Evolutionary conservation across 2,113 vertebrate species (phyloP).

Genomic region (Corythaixoides concolor): DNA sequence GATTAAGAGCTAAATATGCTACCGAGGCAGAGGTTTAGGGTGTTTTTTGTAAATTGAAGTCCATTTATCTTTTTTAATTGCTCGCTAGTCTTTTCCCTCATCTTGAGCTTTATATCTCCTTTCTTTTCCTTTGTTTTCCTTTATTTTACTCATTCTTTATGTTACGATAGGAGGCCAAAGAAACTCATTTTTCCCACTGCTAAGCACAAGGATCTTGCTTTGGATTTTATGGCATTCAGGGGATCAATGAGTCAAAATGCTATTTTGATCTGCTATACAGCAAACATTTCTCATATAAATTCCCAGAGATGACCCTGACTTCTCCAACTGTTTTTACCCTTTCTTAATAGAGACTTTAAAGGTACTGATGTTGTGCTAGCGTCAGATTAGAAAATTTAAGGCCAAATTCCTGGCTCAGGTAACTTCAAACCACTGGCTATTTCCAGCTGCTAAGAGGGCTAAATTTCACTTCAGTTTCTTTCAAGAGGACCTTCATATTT

Average conservation of each 20-base stretch:
- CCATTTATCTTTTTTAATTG: slow-evolving; percentile 71
- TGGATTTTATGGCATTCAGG: slow-evolving; percentile 27
- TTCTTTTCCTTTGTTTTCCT: slow-evolving; percentile 36
- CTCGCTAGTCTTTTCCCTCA: slow-evolving; percentile 44
- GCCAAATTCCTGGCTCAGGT: slow-evolving; percentile 1
- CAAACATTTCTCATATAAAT: slow-evolving; percentile 48
- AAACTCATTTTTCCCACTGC: slow-evolving; percentile 39
- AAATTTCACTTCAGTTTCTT: not conserved
- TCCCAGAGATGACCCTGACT: slow-evolving; percentile 29
- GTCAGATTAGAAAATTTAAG: slow-evolving; percentile 22
- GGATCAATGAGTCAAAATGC: slow-evolving; percentile 41
- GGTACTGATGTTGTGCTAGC: slow-evolving; percentile 1
- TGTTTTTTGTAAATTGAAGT: slow-evolving; percentile 62
- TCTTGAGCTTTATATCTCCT: not conserved
- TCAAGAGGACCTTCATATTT: not conserved
- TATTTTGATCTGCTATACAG: slow-evolving; percentile 35
- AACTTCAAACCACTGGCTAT: not conserved
- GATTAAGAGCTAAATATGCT: slow-evolving; percentile 61
- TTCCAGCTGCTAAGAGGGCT: not conserved
- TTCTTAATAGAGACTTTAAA: slow-evolving; percentile 43
- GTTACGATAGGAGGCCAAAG: not conserved
- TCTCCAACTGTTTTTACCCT: not conserved
- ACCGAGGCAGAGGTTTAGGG: slow-evolving; percentile 16
- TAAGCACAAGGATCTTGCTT: slow-evolving; percentile 41
- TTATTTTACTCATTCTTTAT: slow-evolving; percentile 54